Base-by-base conservation (phyloP, 2,797 vertebrate genomes). In the Kryptolebias ocellatus region DNA sequence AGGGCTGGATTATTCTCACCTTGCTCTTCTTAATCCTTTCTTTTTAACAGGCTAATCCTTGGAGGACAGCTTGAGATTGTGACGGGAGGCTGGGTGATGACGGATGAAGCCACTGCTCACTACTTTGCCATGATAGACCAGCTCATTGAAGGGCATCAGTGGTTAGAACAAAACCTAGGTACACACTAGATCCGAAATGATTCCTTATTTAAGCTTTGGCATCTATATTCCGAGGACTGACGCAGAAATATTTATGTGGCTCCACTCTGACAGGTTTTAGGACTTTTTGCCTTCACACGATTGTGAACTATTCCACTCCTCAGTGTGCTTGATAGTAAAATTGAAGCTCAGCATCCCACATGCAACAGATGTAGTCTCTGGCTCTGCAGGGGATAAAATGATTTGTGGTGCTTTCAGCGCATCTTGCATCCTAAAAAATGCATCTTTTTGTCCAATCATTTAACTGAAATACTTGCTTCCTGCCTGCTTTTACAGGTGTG, bases 61-160 rank as follows among this genome's bases (percentile, higher is more conserved):
- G 86, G 58, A 0, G 98, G 97, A 71, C 98, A 99, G 90, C 87
- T 99, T 27, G 98, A 99, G 93, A 98, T 99, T 47, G 96, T 95
- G 28, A 98, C 98, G 0, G 98, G 98, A 1, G 98, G 98, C 69
- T 99, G 98, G 98, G 98, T 99, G 69, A 99, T 99, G 98, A 95
- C 98, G 0, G 98, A 99, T 0, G 98, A 99, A 89, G 98, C 98
- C 78, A 99, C 93, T 39, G 94, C 90, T 79, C 97, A 99, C 83
- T 99, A 98, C 87, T 99, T 98, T 0, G 97, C 98, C 47, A 95
- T 99, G 94, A 95, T 99, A 0, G 98, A 99, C 91, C 98, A 99
- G 89, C 95, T 99, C 81, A 98, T 99, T 0, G 98, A 99, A 87
- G 98, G 98, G 0, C 98, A 99, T 81, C 98, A 99, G 90, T 99